Evolutionary conservation across 2,797 vertebrate species (phyloP), one percentile per base, ranked within the genome.

Genomic region (Macroramphosus scolopax): DNA sequence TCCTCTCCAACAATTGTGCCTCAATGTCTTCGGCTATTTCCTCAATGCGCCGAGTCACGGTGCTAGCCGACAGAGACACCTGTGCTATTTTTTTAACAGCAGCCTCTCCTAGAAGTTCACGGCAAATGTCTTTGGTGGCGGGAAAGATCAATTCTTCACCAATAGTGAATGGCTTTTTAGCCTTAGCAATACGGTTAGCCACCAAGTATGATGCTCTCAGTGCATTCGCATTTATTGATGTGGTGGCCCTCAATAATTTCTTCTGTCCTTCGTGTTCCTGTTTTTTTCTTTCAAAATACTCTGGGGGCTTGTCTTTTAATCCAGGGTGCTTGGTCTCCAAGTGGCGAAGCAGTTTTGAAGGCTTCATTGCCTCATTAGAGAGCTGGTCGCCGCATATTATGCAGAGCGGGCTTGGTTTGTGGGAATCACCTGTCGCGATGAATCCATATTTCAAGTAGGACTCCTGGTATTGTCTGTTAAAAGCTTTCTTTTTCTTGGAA

Each of bases 1-100:
- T 51, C 34, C 49, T 69, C 45, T 68, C 18, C 14, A 74, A 50
- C 61, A 82, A 58, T 42, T 78, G 48, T 16, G 5, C 12, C 18
- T 58, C 17, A 37, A 18, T 51, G 17, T 54, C 45, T 0, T 51
- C 10, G 0, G 41, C 41, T 37, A 51, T 51, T 18, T 51, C 24
- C 5, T 28, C 12, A 18, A 47, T 64, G 1, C 17, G 8, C 25
- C 14, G 0, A 14, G 20, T 39, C 0, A 48, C 3, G 3, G 11
- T 53, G 17, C 17, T 44, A 17, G 54, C 24, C 1, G 2, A 48
- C 3, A 43, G 18, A 42, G 53, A 26, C 0, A 42, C 41, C 41
- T 44, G 33, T 36, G 38, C 20, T 10, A 52, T 51, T 30, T 40
- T 53, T 52, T 51, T 31, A 44, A 44, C 30, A 0, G 43, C 33